Conservation (phyloP, 1,140 invertebrate genomes). For the Nephila pilipes region DNA sequence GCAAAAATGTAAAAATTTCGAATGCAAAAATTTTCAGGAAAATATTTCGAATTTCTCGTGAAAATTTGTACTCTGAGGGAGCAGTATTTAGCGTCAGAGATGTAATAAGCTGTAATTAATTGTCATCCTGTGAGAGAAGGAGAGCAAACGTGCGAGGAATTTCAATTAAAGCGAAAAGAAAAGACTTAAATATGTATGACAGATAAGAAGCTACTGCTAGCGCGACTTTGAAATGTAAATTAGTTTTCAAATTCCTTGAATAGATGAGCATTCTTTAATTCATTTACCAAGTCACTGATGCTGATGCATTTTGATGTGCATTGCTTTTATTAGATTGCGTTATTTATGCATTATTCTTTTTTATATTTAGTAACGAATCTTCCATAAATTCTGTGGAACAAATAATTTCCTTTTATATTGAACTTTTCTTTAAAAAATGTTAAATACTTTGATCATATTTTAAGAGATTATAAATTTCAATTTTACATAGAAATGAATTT, state of each 20-base stretch:
- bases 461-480: no score
- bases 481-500: no score
- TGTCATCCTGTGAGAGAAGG: not conserved
- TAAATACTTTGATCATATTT: no score
- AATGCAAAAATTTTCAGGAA: not conserved
- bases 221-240: conserved; percentile 35
- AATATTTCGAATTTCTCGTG: not conserved
- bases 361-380: no score
- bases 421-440: no score
- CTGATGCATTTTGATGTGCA: no score
- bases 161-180: conserved; percentile 59
- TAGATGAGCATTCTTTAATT: not conserved
- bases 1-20: not conserved
- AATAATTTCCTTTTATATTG: no score
- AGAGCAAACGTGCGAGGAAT: not conserved
- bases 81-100: not conserved
- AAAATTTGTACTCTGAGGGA: not conserved
- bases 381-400: no score
- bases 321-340: no score
- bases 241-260: conserved; percentile 13
- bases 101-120: conserved; percentile 52
- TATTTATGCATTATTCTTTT: no score
- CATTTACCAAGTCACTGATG: no score
- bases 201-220: not conserved
- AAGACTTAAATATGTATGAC: not conserved